Evolutionary conservation across 2,113 vertebrate genomes (phyloP).

Genomic region (Phaethon lepturus): DNA sequence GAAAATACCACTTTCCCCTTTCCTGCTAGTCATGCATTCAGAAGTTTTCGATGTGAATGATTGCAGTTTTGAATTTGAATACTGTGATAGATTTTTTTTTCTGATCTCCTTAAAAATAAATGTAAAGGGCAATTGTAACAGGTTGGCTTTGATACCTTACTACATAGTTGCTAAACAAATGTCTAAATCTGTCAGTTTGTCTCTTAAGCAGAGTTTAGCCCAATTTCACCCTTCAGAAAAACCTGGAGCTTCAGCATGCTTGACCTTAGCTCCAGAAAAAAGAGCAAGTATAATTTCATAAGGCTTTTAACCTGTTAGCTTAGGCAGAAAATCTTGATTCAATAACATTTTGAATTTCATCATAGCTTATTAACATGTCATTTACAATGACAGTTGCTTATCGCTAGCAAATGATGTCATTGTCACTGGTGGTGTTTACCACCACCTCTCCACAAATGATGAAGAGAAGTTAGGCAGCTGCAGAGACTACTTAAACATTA

Average conservation of each 20-base stretch:
- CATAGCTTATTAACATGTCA: neutral
- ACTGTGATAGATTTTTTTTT: neutral
- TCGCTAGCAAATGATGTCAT: neutral
- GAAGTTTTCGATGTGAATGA: neutral
- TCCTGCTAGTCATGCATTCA: neutral
- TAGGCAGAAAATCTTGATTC: neutral
- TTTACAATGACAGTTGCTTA: neutral
- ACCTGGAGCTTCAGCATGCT: neutral
- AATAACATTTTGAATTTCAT: neutral
- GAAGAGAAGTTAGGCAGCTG: neutral
- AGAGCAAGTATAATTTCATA: neutral
- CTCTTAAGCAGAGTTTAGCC: neutral
- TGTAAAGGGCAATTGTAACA: neutral
- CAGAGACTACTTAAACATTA: neutral
- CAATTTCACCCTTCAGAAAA: neutral
- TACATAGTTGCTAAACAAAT: neutral
- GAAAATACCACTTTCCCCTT: neutral
- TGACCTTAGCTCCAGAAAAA: neutral
- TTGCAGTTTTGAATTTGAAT: neutral
- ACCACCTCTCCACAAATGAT: neutral
- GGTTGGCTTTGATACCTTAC: neutral
- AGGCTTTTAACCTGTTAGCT: neutral
- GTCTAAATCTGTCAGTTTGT: neutral
- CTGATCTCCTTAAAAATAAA: neutral
- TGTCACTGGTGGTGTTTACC: neutral